Evolutionary conservation across 1,140 invertebrate species (phyloP).

Genomic region (Drosophila melanica): DNA sequence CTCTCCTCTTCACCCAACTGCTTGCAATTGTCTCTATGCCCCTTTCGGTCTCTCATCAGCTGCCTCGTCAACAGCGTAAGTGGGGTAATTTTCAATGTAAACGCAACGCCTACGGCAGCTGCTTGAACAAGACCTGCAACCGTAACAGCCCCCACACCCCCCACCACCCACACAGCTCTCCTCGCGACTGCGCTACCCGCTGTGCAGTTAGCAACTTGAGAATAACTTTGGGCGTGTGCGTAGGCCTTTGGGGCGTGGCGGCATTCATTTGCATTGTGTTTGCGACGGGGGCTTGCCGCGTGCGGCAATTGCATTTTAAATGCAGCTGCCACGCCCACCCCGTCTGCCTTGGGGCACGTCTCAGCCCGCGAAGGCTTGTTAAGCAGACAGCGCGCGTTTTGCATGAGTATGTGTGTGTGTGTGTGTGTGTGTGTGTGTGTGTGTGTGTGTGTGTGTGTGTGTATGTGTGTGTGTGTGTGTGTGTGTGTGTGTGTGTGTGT

Average conservation of each 20-base stretch:
- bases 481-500: too few relatives aligned
- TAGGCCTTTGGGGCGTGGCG: conserved; percentile 57
- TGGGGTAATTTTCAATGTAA: conserved; percentile 81
- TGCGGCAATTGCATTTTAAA: conserved; percentile 71
- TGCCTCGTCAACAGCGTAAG: conserved; percentile 68
- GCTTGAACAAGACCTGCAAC: conserved; percentile 41
- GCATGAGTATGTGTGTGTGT: too few relatives aligned
- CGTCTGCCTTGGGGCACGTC: conserved; percentile 13
- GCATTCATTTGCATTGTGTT: conserved; percentile 69
- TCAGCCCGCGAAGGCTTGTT: conserved; percentile 15
- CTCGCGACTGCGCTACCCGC: background rate
- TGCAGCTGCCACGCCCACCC: conserved; percentile 44
- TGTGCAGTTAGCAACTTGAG: conserved; percentile 34
- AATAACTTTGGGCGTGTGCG: conserved; percentile 42
- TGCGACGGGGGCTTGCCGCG: conserved; percentile 14
- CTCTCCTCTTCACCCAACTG: background rate
- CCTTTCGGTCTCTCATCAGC: conserved; percentile 40
- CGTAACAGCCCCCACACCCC: background rate
- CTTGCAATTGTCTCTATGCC: conserved; percentile 1
- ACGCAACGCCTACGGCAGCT: conserved; percentile 71
- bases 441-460: conserved; percentile 21
- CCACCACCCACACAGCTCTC: background rate
- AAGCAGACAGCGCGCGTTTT: conserved; percentile 30
- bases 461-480: too few relatives aligned
- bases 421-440: conserved; percentile 17